Base-by-base conservation (phyloP, 2,797 vertebrate genomes). In the Myotis daubentonii region DNA sequence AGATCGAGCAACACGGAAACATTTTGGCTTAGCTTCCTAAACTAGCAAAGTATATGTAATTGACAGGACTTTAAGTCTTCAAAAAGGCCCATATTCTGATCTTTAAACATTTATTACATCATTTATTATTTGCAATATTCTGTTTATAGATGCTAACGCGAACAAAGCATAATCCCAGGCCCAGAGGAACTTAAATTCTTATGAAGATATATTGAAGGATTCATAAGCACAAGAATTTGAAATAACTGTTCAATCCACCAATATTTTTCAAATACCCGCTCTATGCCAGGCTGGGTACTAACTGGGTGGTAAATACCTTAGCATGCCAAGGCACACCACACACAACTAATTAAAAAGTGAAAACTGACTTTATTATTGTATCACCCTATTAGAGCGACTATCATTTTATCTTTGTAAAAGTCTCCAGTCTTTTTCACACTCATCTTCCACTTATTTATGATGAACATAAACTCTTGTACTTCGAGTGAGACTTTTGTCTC, bases 1-100 rank as follows among this genome's bases (percentile, higher is more conserved):
- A 49, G 38, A 12, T 62, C 79, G 74, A 95, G 78, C 60, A 75
- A 74, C 87, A 79, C 19, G 23, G n/a, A 87, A 79, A 49, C n/a
- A 28, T 44, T 89, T 87, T 95, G 75, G 30, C 76, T 72, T 94
- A 76, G 22, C 38, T 92, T 87, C 20, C n/a, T 66, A 60, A 89
- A 53, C 22, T 51, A 41, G 65, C 19, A 49, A 62, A 55, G 75
- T 22, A 78, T 53, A 16, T 9, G 7, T 25, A 33, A 84, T 30
- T 53, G 76, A 51, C 8, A 83, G n/a, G 19, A 71, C 17, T 83
- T 81, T 47, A n/a, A 30, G 55, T 92, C 57, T 94, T 87, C 15
- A 62, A 53, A 55, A 55, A 94, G 79, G n/a, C 8, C 30, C 11
- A 10, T 47, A 20, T 51, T 93, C 49, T 72, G 11, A 82, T 57